phyloP scores from a whole-genome alignment of 1,140 invertebrate genomes.

The Drosophila micromelanica region DNA sequence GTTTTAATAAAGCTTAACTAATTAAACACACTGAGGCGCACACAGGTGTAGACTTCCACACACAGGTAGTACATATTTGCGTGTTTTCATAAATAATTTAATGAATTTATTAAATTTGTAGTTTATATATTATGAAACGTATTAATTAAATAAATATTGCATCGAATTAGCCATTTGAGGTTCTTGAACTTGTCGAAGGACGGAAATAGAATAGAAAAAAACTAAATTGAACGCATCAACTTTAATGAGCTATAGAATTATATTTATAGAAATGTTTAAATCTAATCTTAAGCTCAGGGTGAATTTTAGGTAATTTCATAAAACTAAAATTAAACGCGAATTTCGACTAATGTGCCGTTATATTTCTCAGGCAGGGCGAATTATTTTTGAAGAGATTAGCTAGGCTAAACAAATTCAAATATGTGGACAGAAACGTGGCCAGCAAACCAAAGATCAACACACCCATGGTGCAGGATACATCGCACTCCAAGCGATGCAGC shows the following conservation, averaged over 20 bases:
- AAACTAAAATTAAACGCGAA: background rate
- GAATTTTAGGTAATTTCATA: conserved; percentile 2
- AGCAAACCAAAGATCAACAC: conserved; percentile 77
- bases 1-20: conserved; percentile 82
- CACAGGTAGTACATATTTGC: conserved; percentile 29
- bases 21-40: conserved; percentile 55
- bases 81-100: conserved; percentile 59
- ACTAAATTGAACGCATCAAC: conserved; percentile 4
- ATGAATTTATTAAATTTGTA: conserved; percentile 75
- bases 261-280: conserved; percentile 11
- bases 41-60: background rate
- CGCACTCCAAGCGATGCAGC: conserved; percentile 63
- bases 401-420: conserved; percentile 75
- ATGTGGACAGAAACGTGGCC: conserved; percentile 79
- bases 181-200: conserved; percentile 67
- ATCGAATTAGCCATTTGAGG: conserved; percentile 41
- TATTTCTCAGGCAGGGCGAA: conserved; percentile 71
- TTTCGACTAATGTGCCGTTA: conserved; percentile 50
- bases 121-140: conserved; percentile 73
- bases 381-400: conserved; percentile 71
- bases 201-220: conserved; percentile 34
- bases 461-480: conserved; percentile 71
- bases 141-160: conserved; percentile 63
- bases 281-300: background rate
- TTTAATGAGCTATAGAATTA: conserved; percentile 19